Percentiles rank a stretch among this genome's conserved stretches.
phyloP scores from a whole-genome alignment of 2,888 invertebrate species.

The Molanna angustata region DNA sequence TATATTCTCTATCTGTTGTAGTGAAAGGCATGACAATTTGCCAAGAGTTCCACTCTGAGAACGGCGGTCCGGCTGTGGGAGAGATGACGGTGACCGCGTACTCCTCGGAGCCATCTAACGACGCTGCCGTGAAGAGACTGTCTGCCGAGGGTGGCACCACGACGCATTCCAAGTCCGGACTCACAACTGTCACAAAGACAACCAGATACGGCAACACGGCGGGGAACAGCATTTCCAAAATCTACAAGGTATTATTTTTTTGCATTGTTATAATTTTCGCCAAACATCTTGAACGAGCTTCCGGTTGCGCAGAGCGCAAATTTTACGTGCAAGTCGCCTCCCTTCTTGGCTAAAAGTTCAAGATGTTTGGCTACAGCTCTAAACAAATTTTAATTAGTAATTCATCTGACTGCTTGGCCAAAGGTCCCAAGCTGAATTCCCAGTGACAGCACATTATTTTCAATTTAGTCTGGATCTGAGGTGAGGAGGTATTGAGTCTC shows the following conservation, averaged over 20 bases:
- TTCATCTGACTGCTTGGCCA: too few species aligned
- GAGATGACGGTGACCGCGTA: conserved; percentile 69
- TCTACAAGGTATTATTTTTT: conserved; percentile 40
- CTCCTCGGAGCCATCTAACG: conserved; percentile 61
- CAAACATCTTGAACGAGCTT: too few species aligned
- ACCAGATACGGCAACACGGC: conserved; percentile 49
- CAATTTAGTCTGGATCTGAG: too few species aligned
- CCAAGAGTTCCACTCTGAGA: conserved; percentile 66
- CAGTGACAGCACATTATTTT: too few species aligned
- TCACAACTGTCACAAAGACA: conserved; percentile 41
- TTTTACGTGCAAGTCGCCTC: too few species aligned
- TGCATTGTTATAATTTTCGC: too few species aligned
- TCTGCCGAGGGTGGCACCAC: conserved; percentile 27
- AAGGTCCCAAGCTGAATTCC: too few species aligned
- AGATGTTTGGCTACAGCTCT: too few species aligned
- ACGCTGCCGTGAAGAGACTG: conserved; percentile 41
- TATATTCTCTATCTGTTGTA: conserved; percentile 38
- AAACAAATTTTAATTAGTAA: too few species aligned
- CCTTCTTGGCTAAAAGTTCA: too few species aligned
- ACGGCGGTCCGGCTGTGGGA: conserved; percentile 67
- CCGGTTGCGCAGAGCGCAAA: too few species aligned
- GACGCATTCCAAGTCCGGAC: conserved; percentile 4
- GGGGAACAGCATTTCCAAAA: conserved; percentile 43
- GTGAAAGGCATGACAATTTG: conserved; percentile 71
- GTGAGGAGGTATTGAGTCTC: too few species aligned